These are phyloP conservation scores for Amphimallon solstitiale DNA, from an alignment of 2,888 invertebrate genomes.

Conservation along the genomic window DNA sequence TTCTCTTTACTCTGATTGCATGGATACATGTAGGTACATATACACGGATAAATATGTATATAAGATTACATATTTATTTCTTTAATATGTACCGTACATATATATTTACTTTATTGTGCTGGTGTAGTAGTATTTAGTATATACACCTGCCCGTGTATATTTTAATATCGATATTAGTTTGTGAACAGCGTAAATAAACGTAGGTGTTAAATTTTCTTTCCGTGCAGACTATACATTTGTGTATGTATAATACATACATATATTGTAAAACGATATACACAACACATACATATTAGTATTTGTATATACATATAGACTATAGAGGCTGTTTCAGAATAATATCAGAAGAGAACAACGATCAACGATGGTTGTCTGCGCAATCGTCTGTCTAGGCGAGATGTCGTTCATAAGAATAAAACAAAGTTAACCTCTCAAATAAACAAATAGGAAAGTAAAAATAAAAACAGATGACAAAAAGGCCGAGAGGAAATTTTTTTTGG, in stretches of 20 bases:
- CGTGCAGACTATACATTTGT: background rate
- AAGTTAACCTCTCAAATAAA: too few relatives aligned
- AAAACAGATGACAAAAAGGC: too few relatives aligned
- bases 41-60: background rate
- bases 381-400: too few relatives aligned
- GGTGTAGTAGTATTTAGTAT: slow-evolving; percentile 22
- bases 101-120: slow-evolving; percentile 27
- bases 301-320: too few relatives aligned
- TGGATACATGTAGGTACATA: background rate
- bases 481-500: too few relatives aligned
- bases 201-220: background rate
- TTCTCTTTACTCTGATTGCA: slow-evolving; percentile 32
- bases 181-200: slow-evolving; percentile 12
- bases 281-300: too few relatives aligned
- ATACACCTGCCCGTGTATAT: slow-evolving; percentile 35
- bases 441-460: too few relatives aligned
- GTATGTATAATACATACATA: too few relatives aligned
- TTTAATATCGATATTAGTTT: slow-evolving; percentile 21
- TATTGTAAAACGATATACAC: background rate
- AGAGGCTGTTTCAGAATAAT: too few relatives aligned
- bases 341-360: too few relatives aligned
- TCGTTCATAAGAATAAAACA: too few relatives aligned
- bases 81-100: background rate
- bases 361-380: too few relatives aligned
- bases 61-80: background rate